Base-by-base conservation (phyloP, 2,888 invertebrate species). In the Crocallis elinguaria region DNA sequence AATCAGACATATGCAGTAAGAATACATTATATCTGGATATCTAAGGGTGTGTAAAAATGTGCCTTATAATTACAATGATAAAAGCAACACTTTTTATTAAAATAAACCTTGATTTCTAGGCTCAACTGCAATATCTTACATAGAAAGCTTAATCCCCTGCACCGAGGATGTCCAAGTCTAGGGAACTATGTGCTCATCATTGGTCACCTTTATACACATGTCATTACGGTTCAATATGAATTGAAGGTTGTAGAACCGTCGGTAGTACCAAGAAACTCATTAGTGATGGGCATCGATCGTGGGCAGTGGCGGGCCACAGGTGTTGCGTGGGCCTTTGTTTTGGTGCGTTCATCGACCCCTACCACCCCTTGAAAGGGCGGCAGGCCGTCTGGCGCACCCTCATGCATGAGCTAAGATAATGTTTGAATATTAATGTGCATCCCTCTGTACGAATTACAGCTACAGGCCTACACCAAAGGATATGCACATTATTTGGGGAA, bases 261-360 rank as follows among this genome's bases (percentile, higher is more conserved):
- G 13, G 21, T 48, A 52, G 27, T 25, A 37, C 12, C 12, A 32
- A 32, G 39, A 46, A 50, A 39, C 27, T 45, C 42, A 25, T 30
- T 46, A 42, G 43, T 63, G 52, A 44, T 55, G 57, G 49, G 48
- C 49, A 63, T 64, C 39, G 60, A 62, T 62, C 50, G 42, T 29
- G 61, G 59, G 44, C 48, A 57, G 54, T 52, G 53, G 49, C 49
- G 45, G 61, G 64, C 80, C 77, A 79, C 84, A 86, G 86, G 86
- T 86, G 82, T 76, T 73, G 60, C 51, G 67, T 59, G 50, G 57
- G 62, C 60, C 75, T 82, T 86, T 88, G 87, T 88, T 88, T 82
- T 87, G 82, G 79, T 81, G 74, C 81, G 87, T 76, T 75, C 88
- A 68, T 79, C 73, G 82, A 89, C 86, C 87, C 63, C 72, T 43